phyloP scores from a whole-genome alignment of 2,888 invertebrate genomes.

The Troilus luridus region DNA sequence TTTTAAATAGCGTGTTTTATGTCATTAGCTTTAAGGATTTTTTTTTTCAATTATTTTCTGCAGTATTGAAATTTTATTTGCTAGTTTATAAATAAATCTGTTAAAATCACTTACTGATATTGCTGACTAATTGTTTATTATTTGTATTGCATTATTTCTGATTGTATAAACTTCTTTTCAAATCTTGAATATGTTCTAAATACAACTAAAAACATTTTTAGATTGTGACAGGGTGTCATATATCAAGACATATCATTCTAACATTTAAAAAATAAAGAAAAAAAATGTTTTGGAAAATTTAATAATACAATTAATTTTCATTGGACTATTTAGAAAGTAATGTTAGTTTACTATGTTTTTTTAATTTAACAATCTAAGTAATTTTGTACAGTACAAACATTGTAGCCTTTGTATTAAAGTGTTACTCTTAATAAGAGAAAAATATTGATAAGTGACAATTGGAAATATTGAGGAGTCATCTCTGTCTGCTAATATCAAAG shows the following conservation, averaged over 20 bases:
- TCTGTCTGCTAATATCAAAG: background rate
- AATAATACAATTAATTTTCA: background rate
- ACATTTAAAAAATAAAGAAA: background rate
- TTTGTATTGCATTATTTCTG: background rate
- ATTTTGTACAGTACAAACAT: background rate
- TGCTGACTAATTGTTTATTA: background rate
- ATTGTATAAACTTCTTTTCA: background rate
- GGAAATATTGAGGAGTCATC: background rate
- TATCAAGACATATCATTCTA: conserved; percentile 49
- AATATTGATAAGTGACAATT: background rate
- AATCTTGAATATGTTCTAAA: background rate
- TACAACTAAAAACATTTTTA: background rate
- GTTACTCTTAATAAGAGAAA: background rate
- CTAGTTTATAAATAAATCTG: background rate
- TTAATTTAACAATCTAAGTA: background rate
- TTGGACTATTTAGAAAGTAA: background rate
- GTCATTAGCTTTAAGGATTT: background rate
- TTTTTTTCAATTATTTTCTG: background rate
- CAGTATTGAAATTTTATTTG: background rate
- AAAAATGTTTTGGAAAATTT: background rate
- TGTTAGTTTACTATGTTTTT: background rate
- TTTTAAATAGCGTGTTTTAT: background rate
- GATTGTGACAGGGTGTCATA: conserved; percentile 55
- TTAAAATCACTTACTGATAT: background rate
- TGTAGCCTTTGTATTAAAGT: background rate